A percentile compares a stretch with the other conserved stretches of the same genome.
phyloP scores from a whole-genome alignment of 2,888 invertebrate species.

The Blomia tropicalis region DNA sequence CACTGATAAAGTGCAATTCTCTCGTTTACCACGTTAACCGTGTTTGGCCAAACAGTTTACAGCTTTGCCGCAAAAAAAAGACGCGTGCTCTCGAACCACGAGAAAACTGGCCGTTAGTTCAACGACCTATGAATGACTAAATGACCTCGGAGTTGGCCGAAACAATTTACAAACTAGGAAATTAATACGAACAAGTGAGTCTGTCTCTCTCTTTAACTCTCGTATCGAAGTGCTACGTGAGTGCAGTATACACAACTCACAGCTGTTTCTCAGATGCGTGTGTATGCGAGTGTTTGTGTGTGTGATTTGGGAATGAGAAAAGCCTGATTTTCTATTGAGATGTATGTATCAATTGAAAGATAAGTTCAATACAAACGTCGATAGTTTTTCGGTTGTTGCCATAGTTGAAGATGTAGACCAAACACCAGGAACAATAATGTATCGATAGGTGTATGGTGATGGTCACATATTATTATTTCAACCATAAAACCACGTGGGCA shows the following conservation, averaged over 20 bases:
- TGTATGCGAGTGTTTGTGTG: neutral
- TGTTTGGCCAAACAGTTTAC: neutral
- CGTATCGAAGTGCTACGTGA: no score
- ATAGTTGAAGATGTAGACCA: no score
- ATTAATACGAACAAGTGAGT: conserved; percentile 2
- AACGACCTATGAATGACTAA: conserved; percentile 23
- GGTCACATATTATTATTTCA: no score
- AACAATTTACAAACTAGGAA: conserved; percentile 14
- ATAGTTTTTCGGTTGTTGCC: no score
- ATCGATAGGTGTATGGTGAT: no score
- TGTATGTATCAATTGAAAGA: no score
- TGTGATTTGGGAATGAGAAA: neutral
- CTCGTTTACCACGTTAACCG: no score
- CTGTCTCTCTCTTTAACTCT: neutral
- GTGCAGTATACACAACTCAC: neutral
- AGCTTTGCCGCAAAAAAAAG: neutral
- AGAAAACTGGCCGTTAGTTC: conserved; percentile 13
- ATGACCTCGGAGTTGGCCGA: conserved; percentile 17
- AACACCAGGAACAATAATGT: no score
- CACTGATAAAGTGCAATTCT: neutral
- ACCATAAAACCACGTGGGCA: no score
- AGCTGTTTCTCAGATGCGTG: neutral
- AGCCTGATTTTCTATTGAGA: conserved; percentile 6
- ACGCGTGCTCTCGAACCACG: neutral
- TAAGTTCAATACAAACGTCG: no score